These are phyloP conservation scores for Exephanes ischioxanthus DNA, from an alignment of 2,888 invertebrate genomes.

Conservation along the genomic window DNA sequence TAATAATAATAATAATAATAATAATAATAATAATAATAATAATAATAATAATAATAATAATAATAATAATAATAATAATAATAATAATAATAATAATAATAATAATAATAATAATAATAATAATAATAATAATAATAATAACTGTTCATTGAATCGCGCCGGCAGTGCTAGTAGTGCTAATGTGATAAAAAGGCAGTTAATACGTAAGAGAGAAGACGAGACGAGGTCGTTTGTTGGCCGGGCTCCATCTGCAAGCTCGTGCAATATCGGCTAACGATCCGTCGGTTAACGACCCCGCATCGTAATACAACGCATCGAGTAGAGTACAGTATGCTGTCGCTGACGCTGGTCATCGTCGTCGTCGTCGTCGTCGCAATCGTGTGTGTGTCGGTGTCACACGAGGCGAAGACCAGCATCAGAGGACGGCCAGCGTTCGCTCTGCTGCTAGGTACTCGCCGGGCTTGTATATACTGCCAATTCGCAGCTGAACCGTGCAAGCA, in stretches of 20 bases:
- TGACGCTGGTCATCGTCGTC: slow-evolving; percentile 47
- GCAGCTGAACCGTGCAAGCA: slow-evolving; percentile 62
- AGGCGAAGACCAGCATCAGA: slow-evolving; percentile 47
- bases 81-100: background rate
- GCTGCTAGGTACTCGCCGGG: slow-evolving; percentile 50
- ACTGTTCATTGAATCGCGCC: background rate
- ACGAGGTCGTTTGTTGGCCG: slow-evolving; percentile 60
- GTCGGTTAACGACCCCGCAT: slow-evolving; percentile 70
- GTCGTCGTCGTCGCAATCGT: slow-evolving; percentile 25
- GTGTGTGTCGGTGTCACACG: slow-evolving; percentile 58
- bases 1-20: background rate
- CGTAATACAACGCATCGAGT: slow-evolving; percentile 58
- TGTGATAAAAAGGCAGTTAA: slow-evolving; percentile 1
- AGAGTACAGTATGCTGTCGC: slow-evolving; percentile 26
- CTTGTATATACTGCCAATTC: slow-evolving; percentile 65
- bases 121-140: background rate
- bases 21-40: background rate
- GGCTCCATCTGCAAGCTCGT: slow-evolving; percentile 53
- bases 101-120: background rate
- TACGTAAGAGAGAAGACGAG: slow-evolving; percentile 41
- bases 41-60: background rate
- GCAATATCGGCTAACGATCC: slow-evolving; percentile 70
- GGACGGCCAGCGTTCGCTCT: slow-evolving; percentile 43
- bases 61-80: background rate
- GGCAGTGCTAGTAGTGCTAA: background rate